Percentiles rank a stretch among this genome's conserved stretches.
phyloP scores from a whole-genome alignment of 2,888 invertebrate species.

The Lomographa bimaculata region DNA sequence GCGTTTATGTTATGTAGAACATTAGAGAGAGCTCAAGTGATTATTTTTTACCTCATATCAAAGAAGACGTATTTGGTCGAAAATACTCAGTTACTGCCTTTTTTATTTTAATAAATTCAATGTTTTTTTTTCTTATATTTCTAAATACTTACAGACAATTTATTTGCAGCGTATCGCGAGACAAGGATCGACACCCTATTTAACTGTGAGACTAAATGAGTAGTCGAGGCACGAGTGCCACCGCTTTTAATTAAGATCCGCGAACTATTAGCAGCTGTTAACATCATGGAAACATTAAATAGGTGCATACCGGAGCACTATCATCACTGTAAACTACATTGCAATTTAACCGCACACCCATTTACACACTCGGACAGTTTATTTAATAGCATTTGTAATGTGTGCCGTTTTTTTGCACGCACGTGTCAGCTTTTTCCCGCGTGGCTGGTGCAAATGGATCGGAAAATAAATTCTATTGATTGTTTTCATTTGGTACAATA shows the following conservation, averaged over 20 bases:
- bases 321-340: slow-evolving; percentile 25
- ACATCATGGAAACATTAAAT: slow-evolving; percentile 13
- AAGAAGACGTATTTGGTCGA: too few relatives aligned
- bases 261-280: slow-evolving; percentile 11
- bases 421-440: slow-evolving; percentile 31
- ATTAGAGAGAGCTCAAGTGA: too few relatives aligned
- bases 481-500: slow-evolving; percentile 10
- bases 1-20: too few relatives aligned
- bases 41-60: too few relatives aligned
- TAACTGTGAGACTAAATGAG: too few relatives aligned
- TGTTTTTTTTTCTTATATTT: too few relatives aligned
- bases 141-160: too few relatives aligned
- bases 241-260: slow-evolving; percentile 10
- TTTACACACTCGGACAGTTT: slow-evolving; percentile 33
- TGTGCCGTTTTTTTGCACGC: slow-evolving; percentile 26
- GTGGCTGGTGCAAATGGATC: slow-evolving; percentile 24
- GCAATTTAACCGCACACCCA: slow-evolving; percentile 26
- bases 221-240: too few relatives aligned
- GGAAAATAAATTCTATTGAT: slow-evolving; percentile 26
- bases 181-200: too few relatives aligned
- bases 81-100: too few relatives aligned
- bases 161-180: too few relatives aligned
- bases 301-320: slow-evolving; percentile 23
- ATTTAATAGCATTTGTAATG: slow-evolving; percentile 30
- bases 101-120: too few relatives aligned